phyloP scores from a whole-genome alignment of 2,888 invertebrate species.

The Chymomyza caudatula region DNA sequence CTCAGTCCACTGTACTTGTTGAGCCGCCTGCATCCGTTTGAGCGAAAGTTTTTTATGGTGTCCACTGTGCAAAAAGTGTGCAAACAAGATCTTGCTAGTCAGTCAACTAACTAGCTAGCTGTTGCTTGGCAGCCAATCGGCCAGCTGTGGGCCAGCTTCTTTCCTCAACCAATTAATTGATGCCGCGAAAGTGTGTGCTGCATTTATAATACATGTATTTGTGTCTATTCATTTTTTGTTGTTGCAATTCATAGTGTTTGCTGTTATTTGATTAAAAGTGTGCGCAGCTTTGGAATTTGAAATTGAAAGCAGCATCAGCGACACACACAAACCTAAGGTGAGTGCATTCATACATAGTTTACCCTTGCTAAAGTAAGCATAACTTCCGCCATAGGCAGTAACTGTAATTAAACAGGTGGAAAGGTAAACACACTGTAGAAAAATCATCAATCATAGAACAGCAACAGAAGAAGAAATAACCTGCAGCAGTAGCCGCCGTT shows the following conservation, averaged over 20 bases:
- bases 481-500: conserved; percentile 45
- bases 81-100: conserved; percentile 35
- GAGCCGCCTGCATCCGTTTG: conserved; percentile 57
- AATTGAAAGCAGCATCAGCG: not conserved
- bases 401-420: not conserved
- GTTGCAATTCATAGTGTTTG: not conserved
- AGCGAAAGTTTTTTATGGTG: conserved; percentile 64
- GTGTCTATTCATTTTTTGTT: not conserved
- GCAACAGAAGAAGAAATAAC: too few species aligned
- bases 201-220: conserved; percentile 17
- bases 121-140: not conserved
- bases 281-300: not conserved
- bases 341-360: not conserved
- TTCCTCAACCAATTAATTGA: conserved; percentile 51
- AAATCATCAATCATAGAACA: too few species aligned
- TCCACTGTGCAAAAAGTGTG: conserved; percentile 43
- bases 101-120: conserved; percentile 39
- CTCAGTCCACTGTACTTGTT: not conserved
- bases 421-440: conserved; percentile 2
- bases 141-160: not conserved
- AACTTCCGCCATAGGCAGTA: too few species aligned
- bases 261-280: not conserved
- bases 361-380: not conserved
- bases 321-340: not conserved
- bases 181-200: conserved; percentile 21